These are phyloP conservation scores for Capitulum mitella DNA, from an alignment of 2,888 invertebrate genomes.

Conservation along the genomic window DNA sequence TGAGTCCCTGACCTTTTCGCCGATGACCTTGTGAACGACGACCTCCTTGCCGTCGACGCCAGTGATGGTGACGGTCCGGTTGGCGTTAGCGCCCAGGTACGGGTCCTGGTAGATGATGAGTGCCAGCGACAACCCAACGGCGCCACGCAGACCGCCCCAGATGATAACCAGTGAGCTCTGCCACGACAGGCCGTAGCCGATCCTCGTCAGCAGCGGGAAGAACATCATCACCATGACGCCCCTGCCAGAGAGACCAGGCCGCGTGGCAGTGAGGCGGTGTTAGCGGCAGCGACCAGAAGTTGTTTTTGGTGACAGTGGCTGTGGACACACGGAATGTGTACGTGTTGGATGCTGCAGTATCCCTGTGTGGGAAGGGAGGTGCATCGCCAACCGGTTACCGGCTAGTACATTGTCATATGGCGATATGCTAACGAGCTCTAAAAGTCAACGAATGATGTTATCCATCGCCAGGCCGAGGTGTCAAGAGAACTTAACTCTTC, in stretches of 20 bases:
- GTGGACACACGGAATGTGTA: too few relatives aligned
- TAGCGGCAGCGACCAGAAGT: too few relatives aligned
- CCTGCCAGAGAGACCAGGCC: too few relatives aligned
- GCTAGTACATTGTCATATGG: too few relatives aligned
- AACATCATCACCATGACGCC: conserved; percentile 49
- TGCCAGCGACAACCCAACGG: conserved; percentile 54
- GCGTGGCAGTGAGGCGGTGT: conserved; percentile 10
- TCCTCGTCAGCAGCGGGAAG: conserved; percentile 49
- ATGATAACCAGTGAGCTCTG: conserved; percentile 53
- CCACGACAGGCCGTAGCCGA: conserved; percentile 56
- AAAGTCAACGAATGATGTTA: too few relatives aligned
- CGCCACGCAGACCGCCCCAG: conserved; percentile 57
- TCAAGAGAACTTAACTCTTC: too few relatives aligned
- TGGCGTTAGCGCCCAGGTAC: conserved; percentile 37
- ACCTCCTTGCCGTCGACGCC: neutral
- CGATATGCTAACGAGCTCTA: too few relatives aligned
- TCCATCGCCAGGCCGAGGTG: too few relatives aligned
- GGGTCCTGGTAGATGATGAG: conserved; percentile 51
- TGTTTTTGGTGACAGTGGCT: too few relatives aligned
- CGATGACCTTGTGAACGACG: conserved; percentile 10
- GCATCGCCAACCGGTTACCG: too few relatives aligned
- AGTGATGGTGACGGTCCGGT: neutral
- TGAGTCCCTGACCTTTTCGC: conserved; percentile 8
- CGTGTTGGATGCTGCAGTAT: too few relatives aligned
- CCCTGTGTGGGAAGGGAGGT: too few relatives aligned